These are phyloP conservation scores for Laothoe populi DNA, from an alignment of 2,888 invertebrate species.

Conservation along the genomic window DNA sequence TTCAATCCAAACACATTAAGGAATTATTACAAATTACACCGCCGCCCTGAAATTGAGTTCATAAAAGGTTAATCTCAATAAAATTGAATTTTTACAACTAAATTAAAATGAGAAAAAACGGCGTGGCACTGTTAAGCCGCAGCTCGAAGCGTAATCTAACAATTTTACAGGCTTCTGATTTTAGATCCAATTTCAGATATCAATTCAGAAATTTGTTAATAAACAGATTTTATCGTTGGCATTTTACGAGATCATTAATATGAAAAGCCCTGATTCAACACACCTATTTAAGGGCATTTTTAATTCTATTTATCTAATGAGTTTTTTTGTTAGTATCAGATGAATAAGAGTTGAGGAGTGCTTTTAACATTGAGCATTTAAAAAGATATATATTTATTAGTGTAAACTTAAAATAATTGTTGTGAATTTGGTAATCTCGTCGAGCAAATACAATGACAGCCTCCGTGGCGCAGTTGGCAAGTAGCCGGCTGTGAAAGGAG, in stretches of 20 bases:
- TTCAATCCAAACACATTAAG: neutral
- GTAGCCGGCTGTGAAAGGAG: no score
- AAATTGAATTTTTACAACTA: conserved; percentile 23
- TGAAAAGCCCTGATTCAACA: neutral
- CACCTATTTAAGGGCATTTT: neutral
- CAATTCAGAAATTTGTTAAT: no score
- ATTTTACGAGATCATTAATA: neutral
- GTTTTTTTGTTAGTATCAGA: no score
- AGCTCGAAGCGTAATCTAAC: conserved; percentile 28
- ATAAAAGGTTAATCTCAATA: conserved; percentile 13
- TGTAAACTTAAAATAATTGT: no score
- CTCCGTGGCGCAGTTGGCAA: no score
- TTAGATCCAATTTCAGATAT: conserved; percentile 37
- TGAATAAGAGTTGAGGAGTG: no score
- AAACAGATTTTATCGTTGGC: conserved; percentile 21
- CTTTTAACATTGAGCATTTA: no score
- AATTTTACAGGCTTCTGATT: conserved; percentile 35
- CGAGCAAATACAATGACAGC: no score
- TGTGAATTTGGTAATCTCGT: no score
- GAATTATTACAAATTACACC: conserved; percentile 12
- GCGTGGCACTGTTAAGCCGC: conserved; percentile 16
- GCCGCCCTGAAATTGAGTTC: neutral
- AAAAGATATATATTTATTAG: no score
- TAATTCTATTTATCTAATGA: no score
- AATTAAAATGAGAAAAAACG: conserved; percentile 16